Evolutionary conservation across 2,888 invertebrate species (phyloP), one percentile per base, ranked within the genome.

Genomic region (Nymphalis c-album): DNA sequence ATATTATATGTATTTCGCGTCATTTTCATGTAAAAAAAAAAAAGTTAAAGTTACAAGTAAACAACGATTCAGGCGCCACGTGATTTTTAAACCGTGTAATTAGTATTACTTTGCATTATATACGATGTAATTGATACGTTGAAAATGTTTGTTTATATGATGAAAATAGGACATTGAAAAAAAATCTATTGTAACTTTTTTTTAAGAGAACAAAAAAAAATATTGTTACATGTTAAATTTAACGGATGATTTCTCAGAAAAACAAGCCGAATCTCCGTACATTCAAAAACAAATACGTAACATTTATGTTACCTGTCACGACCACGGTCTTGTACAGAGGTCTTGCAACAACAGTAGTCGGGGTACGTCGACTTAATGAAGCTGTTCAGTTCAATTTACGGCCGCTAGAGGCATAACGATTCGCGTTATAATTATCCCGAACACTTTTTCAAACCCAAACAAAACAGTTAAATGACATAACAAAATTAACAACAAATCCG

Each of bases 41-140:
- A 8, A 35, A 7, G 57, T 35, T 57, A 57, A 57, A 57, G 57
- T 57, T 57, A 57, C 40, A 57, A 57, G 57, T 18, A 10, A 40
- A 31, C 40, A 16, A 10, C 35, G 35, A 40, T 40, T 35, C 18
- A 55, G 40, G 8, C 40, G 57, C 35, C 35, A 40, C 35, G 40
- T 40, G 57, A 18, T 40, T 55, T 53, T 26, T 55, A 55, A 57
- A 57, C 17, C 40, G 18, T 40, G 57, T 57, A 35, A 3, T 55
- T 55, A 55, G 53, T 26, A 31, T 55, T 40, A 57, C 57, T 18
- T 35, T 57, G 40, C 35, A 57, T 57, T 57, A 35, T 35, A 18
- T 35, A 57, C 18, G 18, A 57, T 40, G 57, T n/a, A n/a, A n/a
- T 8, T 13, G 31, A 40, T 8, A 18, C 7, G 4, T n/a, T 35